A percentile compares a stretch with the other conserved stretches of the same genome.
Evolutionary conservation across 2,113 vertebrate species (phyloP).

Genomic region (Atherinomorus stipes): DNA sequence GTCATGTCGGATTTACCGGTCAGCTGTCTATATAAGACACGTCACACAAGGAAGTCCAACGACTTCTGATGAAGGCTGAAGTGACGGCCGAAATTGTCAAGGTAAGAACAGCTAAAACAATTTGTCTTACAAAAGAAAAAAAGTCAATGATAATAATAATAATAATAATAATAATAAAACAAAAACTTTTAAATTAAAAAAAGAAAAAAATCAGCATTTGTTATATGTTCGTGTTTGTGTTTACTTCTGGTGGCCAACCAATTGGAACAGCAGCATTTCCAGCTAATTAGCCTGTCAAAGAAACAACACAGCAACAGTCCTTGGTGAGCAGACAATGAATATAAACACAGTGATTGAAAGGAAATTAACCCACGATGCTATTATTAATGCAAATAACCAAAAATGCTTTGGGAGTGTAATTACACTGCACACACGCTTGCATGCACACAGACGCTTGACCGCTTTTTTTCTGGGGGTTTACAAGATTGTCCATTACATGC

Average conservation of each 20-base stretch:
- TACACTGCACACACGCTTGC: conserved; percentile 6
- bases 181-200: too few species aligned
- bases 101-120: too few species aligned
- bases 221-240: background rate
- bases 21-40: too few species aligned
- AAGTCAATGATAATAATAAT: too few species aligned
- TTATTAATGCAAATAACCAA: conserved; percentile 41
- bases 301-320: conserved; percentile 9
- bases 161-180: too few species aligned
- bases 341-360: conserved; percentile 19
- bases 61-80: too few species aligned
- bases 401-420: conserved; percentile 28
- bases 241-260: background rate
- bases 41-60: too few species aligned
- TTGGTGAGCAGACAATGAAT: conserved; percentile 22
- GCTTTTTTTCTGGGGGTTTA: background rate
- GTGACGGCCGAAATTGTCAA: too few species aligned
- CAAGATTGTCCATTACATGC: background rate
- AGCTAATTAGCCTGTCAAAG: conserved; percentile 22
- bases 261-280: conserved; percentile 15
- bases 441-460: background rate
- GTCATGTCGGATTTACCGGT: too few species aligned
- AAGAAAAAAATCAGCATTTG: background rate
- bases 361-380: conserved; percentile 14
- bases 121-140: too few species aligned